Evolutionary conservation across 1,140 invertebrate genomes (phyloP).

Genomic region (Episyrphus balteatus): DNA sequence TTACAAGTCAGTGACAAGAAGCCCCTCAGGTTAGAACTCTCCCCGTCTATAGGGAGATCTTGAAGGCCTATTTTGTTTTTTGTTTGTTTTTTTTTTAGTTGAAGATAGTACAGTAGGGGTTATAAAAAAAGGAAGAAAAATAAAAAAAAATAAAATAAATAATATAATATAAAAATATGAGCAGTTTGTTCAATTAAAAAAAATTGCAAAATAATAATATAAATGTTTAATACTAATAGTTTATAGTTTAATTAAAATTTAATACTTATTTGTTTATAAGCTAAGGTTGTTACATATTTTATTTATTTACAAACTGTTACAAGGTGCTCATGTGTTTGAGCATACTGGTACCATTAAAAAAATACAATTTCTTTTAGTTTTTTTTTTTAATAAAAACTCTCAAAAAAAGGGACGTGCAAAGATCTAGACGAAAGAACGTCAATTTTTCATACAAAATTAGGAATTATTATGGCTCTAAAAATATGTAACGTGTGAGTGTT

Average conservation of each 20-base stretch:
- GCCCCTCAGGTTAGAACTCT: constrained; percentile 33
- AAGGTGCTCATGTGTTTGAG: too few relatives aligned
- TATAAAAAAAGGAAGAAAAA: constrained; percentile 31
- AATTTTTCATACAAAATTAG: too few relatives aligned
- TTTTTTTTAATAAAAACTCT: too few relatives aligned
- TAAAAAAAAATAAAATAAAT: constrained; percentile 32
- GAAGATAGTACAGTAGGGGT: constrained; percentile 8
- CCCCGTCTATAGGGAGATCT: constrained; percentile 34
- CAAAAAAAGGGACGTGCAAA: too few relatives aligned
- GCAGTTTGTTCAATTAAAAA: not conserved
- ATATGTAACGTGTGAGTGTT: too few relatives aligned
- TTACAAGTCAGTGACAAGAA: constrained; percentile 34
- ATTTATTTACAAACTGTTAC: too few relatives aligned
- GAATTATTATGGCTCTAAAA: too few relatives aligned
- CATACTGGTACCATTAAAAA: too few relatives aligned
- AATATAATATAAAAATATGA: constrained; percentile 17
- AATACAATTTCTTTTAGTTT: too few relatives aligned
- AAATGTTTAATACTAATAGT: constrained; percentile 1
- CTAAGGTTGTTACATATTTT: too few relatives aligned
- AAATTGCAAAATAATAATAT: constrained; percentile 1
- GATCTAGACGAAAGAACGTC: too few relatives aligned
- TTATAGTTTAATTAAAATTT: not conserved
- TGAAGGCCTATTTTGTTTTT: constrained; percentile 25
- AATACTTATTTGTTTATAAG: too few relatives aligned
- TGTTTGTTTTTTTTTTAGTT: constrained; percentile 8